Conservation (phyloP, 2,888 invertebrate species). For the Cinara cedri region DNA sequence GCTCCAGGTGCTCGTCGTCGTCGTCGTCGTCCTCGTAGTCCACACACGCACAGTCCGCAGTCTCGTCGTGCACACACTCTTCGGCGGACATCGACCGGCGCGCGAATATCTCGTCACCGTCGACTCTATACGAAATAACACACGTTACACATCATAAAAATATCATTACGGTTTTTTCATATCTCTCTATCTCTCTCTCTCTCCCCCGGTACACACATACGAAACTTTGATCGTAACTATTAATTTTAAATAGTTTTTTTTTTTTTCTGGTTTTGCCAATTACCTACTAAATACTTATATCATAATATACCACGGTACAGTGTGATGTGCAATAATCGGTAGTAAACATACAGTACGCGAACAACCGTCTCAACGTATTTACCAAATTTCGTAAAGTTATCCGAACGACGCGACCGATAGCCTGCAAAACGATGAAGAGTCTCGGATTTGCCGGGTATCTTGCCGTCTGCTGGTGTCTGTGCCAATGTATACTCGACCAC, state of each 20-base stretch:
- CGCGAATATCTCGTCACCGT: neutral
- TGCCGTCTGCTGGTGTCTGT: slow-evolving; percentile 37
- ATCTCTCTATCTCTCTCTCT: no score
- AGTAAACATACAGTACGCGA: neutral
- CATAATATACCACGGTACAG: no score
- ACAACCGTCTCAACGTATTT: neutral
- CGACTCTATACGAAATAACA: no score
- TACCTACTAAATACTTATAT: no score
- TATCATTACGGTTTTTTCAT: no score
- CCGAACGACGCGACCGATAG: neutral
- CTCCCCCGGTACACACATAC: no score
- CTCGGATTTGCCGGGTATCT: slow-evolving; percentile 49
- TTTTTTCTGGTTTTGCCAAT: no score
- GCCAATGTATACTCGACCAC: slow-evolving; percentile 35
- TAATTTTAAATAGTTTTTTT: no score
- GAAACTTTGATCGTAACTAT: no score
- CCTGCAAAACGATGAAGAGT: slow-evolving; percentile 39
- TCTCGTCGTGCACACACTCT: slow-evolving; percentile 44
- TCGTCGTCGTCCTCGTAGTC: slow-evolving; percentile 10
- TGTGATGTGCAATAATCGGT: slow-evolving; percentile 1
- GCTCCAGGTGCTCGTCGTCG: slow-evolving; percentile 45
- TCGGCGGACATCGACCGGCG: slow-evolving; percentile 24
- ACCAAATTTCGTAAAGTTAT: neutral
- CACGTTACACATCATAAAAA: no score
- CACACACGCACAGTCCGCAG: slow-evolving; percentile 12